Percentiles rank a stretch among this genome's conserved stretches.
phyloP scores from a whole-genome alignment of 2,888 invertebrate genomes.

The Terebella lapidaria region DNA sequence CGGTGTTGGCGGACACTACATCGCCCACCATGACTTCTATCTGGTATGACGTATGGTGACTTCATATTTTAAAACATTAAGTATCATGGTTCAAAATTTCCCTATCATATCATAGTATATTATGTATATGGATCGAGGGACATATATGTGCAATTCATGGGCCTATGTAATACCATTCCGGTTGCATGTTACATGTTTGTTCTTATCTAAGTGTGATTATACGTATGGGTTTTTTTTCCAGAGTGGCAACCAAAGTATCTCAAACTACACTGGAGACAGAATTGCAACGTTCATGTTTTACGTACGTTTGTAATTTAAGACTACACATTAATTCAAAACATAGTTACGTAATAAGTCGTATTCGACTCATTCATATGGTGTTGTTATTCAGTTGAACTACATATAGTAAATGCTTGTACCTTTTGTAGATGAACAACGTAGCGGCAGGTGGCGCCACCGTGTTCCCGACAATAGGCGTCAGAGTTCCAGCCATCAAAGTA shows the following conservation, averaged over 20 bases:
- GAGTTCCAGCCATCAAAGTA: constrained; percentile 73
- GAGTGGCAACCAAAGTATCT: too few relatives aligned
- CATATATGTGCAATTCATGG: too few relatives aligned
- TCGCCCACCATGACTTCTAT: not conserved
- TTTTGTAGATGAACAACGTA: constrained; percentile 83
- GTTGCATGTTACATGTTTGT: too few relatives aligned
- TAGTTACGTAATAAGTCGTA: not conserved
- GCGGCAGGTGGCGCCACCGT: constrained; percentile 94
- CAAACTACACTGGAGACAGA: not conserved
- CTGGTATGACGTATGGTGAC: too few relatives aligned
- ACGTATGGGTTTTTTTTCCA: too few relatives aligned
- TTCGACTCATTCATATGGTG: not conserved
- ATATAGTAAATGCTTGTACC: too few relatives aligned
- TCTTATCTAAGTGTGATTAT: too few relatives aligned
- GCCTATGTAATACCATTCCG: too few relatives aligned
- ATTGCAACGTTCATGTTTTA: not conserved
- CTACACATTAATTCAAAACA: not conserved
- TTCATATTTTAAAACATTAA: too few relatives aligned
- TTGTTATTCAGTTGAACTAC: not conserved
- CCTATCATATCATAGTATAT: too few relatives aligned
- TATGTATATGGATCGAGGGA: too few relatives aligned
- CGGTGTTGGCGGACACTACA: not conserved
- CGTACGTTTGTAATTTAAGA: not conserved
- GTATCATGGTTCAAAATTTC: too few relatives aligned
- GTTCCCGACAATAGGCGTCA: constrained; percentile 76